phyloP scores from a whole-genome alignment of 2,113 vertebrate genomes.

The Xenopus tropicalis region DNA sequence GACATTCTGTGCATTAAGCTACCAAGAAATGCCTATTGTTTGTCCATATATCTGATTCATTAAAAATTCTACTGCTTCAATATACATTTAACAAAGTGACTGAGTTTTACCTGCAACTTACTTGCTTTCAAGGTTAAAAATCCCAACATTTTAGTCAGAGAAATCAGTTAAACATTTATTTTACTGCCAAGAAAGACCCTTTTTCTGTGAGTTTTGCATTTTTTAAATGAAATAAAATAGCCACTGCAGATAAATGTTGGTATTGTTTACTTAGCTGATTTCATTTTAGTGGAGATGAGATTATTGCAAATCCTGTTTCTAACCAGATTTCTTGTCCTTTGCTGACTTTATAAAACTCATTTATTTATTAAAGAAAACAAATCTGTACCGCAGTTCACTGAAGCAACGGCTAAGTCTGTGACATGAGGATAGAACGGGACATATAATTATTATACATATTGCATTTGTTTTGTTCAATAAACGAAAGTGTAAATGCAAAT shows the following conservation, averaged over 20 bases:
- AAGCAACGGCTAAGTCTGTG: background rate
- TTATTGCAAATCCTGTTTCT: background rate
- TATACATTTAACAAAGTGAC: too few relatives aligned
- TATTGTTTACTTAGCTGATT: background rate
- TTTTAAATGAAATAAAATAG: background rate
- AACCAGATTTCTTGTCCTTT: background rate
- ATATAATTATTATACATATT: background rate
- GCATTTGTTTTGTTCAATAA: too few relatives aligned
- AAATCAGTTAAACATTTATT: too few relatives aligned
- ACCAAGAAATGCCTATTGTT: too few relatives aligned
- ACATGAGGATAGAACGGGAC: background rate
- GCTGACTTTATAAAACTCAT: background rate
- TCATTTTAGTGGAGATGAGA: background rate
- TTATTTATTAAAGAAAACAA: background rate
- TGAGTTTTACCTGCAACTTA: too few relatives aligned
- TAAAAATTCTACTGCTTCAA: too few relatives aligned
- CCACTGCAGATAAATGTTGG: background rate
- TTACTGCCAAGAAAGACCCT: too few relatives aligned
- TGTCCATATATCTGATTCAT: too few relatives aligned
- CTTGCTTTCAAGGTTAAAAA: too few relatives aligned
- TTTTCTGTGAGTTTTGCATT: background rate
- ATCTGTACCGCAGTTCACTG: background rate
- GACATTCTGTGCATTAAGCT: too few relatives aligned
- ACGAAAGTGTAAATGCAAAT: too few relatives aligned
- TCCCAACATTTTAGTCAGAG: too few relatives aligned